Percentiles rank a stretch among this genome's conserved stretches.
phyloP scores from a whole-genome alignment of 2,888 invertebrate species.

The Meteorus cinctellus region DNA sequence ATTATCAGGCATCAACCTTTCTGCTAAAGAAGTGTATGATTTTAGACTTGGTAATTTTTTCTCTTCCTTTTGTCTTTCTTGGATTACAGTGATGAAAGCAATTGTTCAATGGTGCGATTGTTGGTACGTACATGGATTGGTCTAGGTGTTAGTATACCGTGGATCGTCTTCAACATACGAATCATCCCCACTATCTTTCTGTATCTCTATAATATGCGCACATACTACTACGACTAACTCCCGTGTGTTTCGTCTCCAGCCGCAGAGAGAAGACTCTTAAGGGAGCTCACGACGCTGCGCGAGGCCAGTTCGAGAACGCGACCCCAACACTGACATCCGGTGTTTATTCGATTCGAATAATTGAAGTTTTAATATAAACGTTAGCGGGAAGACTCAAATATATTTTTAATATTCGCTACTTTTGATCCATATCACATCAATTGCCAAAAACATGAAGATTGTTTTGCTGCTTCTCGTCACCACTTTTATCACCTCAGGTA shows the following conservation, averaged over 20 bases:
- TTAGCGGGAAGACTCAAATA: constrained; percentile 32
- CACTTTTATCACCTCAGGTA: constrained; percentile 77
- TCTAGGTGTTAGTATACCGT: constrained; percentile 56
- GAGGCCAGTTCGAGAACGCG: constrained; percentile 72
- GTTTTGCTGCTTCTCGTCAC: constrained; percentile 76
- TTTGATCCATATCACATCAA: too few relatives aligned
- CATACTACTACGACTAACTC: constrained; percentile 13
- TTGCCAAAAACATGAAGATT: constrained; percentile 74
- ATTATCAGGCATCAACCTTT: background rate
- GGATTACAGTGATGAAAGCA: background rate
- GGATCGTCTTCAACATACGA: constrained; percentile 66
- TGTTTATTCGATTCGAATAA: constrained; percentile 38
- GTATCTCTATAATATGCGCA: background rate
- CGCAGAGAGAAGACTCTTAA: constrained; percentile 69
- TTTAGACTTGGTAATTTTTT: background rate
- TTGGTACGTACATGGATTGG: background rate
- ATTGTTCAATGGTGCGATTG: background rate
- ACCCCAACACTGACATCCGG: constrained; percentile 71
- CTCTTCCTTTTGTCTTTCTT: background rate
- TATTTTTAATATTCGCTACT: constrained; percentile 47
- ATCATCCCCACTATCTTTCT: constrained; percentile 38
- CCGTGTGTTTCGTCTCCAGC: constrained; percentile 61
- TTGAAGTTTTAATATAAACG: constrained; percentile 24
- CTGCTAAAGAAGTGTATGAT: background rate
- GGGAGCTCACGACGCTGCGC: constrained; percentile 70